These are phyloP conservation scores for Rutilus rutilus DNA, from an alignment of 2,113 vertebrate species.

Conservation along the genomic window DNA sequence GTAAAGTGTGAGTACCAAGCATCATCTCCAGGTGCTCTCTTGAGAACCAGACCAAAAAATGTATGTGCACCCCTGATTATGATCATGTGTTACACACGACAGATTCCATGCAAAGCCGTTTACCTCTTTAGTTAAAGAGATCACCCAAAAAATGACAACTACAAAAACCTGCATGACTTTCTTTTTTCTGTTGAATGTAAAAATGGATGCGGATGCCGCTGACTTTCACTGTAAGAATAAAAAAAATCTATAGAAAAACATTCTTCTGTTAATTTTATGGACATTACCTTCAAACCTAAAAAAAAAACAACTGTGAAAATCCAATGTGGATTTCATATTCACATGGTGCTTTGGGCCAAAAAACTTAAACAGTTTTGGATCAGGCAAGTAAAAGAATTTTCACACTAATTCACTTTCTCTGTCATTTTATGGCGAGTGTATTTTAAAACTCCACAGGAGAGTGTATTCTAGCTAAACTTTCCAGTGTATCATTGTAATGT, in stretches of 20 bases:
- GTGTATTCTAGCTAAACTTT: constrained; percentile 17
- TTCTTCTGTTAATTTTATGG: no score
- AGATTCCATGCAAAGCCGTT: neutral
- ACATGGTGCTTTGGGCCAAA: neutral
- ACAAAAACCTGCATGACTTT: neutral
- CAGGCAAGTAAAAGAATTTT: neutral
- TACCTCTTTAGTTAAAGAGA: neutral
- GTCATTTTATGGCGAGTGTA: neutral
- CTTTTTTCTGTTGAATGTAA: no score
- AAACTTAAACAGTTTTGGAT: no score
- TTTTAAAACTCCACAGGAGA: constrained; percentile 24
- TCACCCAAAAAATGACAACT: neutral
- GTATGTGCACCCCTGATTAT: neutral
- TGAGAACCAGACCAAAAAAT: no score
- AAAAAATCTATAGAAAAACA: no score
- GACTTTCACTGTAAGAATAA: no score
- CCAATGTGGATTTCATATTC: neutral
- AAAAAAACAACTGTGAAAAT: neutral
- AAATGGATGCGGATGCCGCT: no score
- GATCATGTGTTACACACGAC: neutral
- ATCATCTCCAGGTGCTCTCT: no score
- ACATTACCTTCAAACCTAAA: neutral
- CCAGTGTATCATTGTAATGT: constrained; percentile 30
- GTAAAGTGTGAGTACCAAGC: no score
- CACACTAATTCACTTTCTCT: neutral